Conservation (phyloP, 2,113 vertebrate species). For the Orientallactaga bullata region DNA sequence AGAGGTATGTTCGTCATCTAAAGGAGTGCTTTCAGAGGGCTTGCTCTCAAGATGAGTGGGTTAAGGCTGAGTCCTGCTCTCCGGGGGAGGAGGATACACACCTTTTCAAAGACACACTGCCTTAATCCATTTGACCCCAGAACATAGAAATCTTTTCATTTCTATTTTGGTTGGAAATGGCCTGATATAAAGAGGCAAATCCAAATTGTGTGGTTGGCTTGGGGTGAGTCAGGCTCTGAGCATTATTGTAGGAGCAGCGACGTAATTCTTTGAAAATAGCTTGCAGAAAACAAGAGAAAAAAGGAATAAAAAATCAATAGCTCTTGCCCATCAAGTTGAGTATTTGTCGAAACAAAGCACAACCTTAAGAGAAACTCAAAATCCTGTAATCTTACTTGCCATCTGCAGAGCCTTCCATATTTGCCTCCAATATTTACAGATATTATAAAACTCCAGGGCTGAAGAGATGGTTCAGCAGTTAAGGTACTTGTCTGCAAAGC, state of each 20-base stretch:
- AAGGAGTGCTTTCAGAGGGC: background rate
- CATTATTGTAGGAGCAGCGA: background rate
- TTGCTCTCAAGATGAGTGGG: background rate
- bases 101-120: background rate
- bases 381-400: background rate
- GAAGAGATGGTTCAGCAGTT: no score
- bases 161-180: background rate
- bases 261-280: constrained; percentile 41
- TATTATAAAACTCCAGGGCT: background rate
- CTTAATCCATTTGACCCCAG: background rate
- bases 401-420: background rate
- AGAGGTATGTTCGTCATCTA: background rate
- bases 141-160: background rate
- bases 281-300: constrained; percentile 16
- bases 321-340: background rate
- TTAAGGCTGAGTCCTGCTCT: background rate
- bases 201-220: background rate
- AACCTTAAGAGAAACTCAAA: background rate
- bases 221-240: background rate
- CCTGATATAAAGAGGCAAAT: constrained; percentile 11
- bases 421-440: background rate
- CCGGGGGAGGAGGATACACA: background rate
- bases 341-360: constrained; percentile 19
- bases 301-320: constrained; percentile 10
- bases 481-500: no score